phyloP scores from a whole-genome alignment of 1,140 invertebrate genomes.

The Neodiprion fabricii region DNA sequence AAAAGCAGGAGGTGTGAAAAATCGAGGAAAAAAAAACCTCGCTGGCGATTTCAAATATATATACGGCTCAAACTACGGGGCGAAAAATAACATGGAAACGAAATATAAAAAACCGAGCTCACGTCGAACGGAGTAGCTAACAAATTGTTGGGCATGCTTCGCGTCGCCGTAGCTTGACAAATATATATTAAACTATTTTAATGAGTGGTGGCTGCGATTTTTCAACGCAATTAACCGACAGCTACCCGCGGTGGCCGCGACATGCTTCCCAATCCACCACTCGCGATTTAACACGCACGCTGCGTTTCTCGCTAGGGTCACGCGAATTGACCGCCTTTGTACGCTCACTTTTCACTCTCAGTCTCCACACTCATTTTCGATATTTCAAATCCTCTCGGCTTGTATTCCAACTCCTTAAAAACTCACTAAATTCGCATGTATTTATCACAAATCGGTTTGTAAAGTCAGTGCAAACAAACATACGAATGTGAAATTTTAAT shows the following conservation, averaged over 20 bases:
- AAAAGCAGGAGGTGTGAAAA: background rate
- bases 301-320: too few species aligned
- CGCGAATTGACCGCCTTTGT: too few species aligned
- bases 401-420: too few species aligned
- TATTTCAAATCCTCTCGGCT: too few species aligned
- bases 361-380: too few species aligned
- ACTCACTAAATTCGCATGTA: too few species aligned
- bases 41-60: constrained; percentile 18
- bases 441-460: too few species aligned
- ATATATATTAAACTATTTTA: constrained; percentile 59
- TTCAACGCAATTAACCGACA: constrained; percentile 49
- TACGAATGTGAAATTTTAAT: too few species aligned
- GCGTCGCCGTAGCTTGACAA: constrained; percentile 46
- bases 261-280: constrained; percentile 26
- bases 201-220: constrained; percentile 56
- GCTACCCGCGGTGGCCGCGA: constrained; percentile 20
- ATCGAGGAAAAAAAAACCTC: constrained; percentile 16
- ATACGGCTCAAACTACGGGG: constrained; percentile 6
- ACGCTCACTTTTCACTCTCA: too few species aligned
- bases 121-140: constrained; percentile 27
- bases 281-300: constrained; percentile 30
- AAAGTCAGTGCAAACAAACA: too few species aligned
- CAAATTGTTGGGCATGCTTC: constrained; percentile 43
- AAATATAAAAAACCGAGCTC: background rate
- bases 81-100: background rate